Conservation (phyloP, 1,140 invertebrate species). For the Caenorhabditis brenneri region DNA sequence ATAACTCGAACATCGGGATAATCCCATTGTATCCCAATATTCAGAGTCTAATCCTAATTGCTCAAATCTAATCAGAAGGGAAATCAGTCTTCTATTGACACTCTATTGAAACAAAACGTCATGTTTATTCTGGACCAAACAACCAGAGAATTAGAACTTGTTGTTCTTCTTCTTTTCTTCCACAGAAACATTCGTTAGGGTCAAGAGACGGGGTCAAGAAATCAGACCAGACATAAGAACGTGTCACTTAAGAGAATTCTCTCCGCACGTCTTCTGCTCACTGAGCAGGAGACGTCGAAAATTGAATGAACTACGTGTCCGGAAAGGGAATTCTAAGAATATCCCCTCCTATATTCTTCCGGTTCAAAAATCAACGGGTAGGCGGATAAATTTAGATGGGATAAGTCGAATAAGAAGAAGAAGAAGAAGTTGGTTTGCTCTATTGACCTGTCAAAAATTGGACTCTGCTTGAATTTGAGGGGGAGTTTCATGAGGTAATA, state of each 20-base stretch:
- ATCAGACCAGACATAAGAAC: slow-evolving; percentile 20
- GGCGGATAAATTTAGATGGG: background rate
- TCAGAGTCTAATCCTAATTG: slow-evolving; percentile 9
- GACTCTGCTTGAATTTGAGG: background rate
- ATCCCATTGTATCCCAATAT: background rate
- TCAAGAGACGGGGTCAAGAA: background rate
- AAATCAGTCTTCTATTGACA: background rate
- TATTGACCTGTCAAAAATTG: background rate
- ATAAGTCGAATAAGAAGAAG: background rate
- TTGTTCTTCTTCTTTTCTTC: background rate
- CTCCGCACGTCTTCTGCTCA: slow-evolving; percentile 15
- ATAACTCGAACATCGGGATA: background rate
- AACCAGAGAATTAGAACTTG: background rate
- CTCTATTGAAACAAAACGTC: background rate
- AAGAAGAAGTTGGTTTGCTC: background rate
- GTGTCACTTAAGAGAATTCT: background rate
- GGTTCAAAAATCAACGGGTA: slow-evolving; percentile 23
- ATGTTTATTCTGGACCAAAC: background rate
- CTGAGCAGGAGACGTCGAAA: slow-evolving; percentile 4
- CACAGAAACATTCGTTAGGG: background rate
- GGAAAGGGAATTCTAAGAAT: slow-evolving; percentile 13
- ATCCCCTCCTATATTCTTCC: background rate
- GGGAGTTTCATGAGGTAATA: background rate
- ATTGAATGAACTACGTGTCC: background rate
- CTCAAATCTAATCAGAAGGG: slow-evolving; percentile 3